Base-by-base conservation (phyloP, 2,888 invertebrate species). In the Leucania comma region DNA sequence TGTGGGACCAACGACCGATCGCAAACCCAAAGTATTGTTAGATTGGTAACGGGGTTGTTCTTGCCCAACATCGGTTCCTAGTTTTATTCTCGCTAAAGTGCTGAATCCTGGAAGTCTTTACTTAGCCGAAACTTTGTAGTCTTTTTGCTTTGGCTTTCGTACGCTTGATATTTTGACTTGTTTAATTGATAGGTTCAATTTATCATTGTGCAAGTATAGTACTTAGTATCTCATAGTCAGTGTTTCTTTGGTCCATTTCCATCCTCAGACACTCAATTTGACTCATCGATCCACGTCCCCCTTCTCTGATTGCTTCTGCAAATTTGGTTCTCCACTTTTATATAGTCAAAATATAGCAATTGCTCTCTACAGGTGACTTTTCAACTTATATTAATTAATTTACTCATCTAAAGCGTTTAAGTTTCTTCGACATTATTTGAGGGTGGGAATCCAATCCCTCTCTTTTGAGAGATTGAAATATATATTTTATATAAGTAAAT, bases 1-100 rank as follows among this genome's bases (percentile, higher is more conserved):
- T 89, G 88, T 90, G 95, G 91, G 95, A 95, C 95, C 95, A 95
- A 95, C 94, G 95, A 95, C 95, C 95, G 93, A 92, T 91, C 93
- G 91, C 92, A 90, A 90, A 90, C 89, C 90, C 90, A 88, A 81
- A 90, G 93, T 95, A 95, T 96, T 96, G 95, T 95, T 95, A 95
- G 95, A 93, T 92, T 93, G 86, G 87, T 88, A 93, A 93, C 89
- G 92, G 91, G 93, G 93, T 93, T 94, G 91, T 88, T 91, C 87
- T 87, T 88, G 86, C 82, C 83, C 86, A 89, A 86, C 86, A 89
- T 87, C 86, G 82, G 90, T 93, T 94, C 93, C 93, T 93, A 87
- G 90, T 91, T 91, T 89, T 89, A 90, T 93, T 93, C 91, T 89
- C 82, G 91, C 87, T 90, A 91, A 89, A 85, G 80, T 79, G 82